Percentiles rank a stretch among this genome's conserved stretches.
Conservation (phyloP, 2,888 invertebrate species). For the Galeopsomyia nigrocyanea region DNA sequence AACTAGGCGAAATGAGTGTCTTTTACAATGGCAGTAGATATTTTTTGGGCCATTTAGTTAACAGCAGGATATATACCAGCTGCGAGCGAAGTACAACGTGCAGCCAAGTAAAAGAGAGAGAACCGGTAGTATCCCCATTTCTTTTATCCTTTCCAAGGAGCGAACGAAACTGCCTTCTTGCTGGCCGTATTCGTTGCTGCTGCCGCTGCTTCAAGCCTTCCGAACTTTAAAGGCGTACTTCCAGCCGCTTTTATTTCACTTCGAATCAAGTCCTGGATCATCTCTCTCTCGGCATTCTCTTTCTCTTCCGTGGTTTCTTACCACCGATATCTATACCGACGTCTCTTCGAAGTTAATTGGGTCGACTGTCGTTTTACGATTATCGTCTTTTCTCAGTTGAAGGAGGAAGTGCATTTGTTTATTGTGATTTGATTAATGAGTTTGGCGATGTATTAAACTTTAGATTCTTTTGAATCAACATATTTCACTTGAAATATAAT, state of each 20-base stretch:
- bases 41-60: not conserved
- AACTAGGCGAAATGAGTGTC: not conserved
- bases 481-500: no score
- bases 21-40: not conserved
- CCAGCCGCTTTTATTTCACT: conserved; percentile 40
- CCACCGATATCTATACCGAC: no score
- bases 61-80: conserved; percentile 1
- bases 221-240: conserved; percentile 39
- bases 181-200: conserved; percentile 1
- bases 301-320: not conserved
- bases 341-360: conserved; percentile 1
- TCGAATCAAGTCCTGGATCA: conserved; percentile 32
- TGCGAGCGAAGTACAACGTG: not conserved
- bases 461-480: no score
- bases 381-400: conserved; percentile 10
- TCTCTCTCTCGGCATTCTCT: not conserved
- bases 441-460: no score
- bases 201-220: not conserved
- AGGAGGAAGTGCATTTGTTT: not conserved
- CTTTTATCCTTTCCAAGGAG: conserved; percentile 10
- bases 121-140: not conserved
- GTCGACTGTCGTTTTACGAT: conserved; percentile 9
- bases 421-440: no score
- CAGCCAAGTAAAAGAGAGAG: not conserved
- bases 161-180: not conserved